Base-by-base conservation (phyloP, 2,113 vertebrate species). In the Hassar affinis region DNA sequence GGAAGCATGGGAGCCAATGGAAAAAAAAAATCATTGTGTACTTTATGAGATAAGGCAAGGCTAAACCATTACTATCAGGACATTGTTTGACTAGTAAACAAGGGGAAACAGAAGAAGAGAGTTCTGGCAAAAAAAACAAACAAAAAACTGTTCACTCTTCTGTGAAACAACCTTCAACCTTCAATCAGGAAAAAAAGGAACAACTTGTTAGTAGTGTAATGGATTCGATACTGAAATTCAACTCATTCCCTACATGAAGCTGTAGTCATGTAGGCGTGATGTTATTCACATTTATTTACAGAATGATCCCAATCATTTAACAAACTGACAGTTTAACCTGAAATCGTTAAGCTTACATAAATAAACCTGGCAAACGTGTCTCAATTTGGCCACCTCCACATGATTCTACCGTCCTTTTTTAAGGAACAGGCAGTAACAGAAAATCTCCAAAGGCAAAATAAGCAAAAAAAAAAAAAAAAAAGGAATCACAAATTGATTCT, bases 81-180 rank as follows among this genome's bases (percentile, higher is more conserved):
- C 74, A 38, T 27, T 77, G 51, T 77, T 77, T 56, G 56, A 56
- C 74, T 14, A 77, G 51, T 77, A 56, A 77, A 56, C 7, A 52
- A 20, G 27, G 33, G 12, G 6, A 33, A 30, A 75, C 47, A 52
- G 17, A 5, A 33, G 27, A 75, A 45, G 38, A 42, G 35, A 69
- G 35, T 6, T 35, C 30, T 18, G 7, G 33, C 4, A 15, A 15
- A 52, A 51, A 51, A 51, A 52, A 47, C 3, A 1, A 79, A 74
- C 30, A 51, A 25, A 1, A n/a, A n/a, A n/a, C n/a, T n/a, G n/a
- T n/a, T n/a, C n/a, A n/a, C 9, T 38, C 61, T 64, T 22, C 18
- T 35, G 68, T 71, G 38, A 42, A 42, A 42, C n/a, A 71, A 45
- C 66, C 38, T 68, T 68, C 20, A 49, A 52, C 72, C 25, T 69